phyloP scores from a whole-genome alignment of 2,113 vertebrate genomes.

The Lethenteron camtschaticum region DNA sequence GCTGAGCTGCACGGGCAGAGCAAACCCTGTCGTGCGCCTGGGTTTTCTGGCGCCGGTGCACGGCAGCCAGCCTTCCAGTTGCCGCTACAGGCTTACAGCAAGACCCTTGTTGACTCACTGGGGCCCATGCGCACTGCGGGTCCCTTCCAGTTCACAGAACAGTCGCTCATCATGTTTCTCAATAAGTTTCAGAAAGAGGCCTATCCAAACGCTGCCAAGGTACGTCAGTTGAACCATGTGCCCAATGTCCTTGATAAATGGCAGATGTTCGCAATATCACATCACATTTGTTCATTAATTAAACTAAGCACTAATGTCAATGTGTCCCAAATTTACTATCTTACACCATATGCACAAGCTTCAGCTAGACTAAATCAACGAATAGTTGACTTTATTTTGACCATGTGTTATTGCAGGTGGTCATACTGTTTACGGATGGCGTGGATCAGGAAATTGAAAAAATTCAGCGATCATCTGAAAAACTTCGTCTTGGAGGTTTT shows the following conservation, averaged over 20 bases:
- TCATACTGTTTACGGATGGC: neutral
- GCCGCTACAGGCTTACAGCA: neutral
- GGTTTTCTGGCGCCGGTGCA: slow-evolving; percentile 3
- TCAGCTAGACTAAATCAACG: too few species aligned
- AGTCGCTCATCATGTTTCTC: neutral
- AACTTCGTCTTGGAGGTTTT: slow-evolving; percentile 4
- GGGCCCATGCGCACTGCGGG: neutral
- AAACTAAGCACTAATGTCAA: too few species aligned
- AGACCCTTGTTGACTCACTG: neutral
- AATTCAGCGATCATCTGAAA: neutral
- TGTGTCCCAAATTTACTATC: too few species aligned
- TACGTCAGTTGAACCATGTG: neutral
- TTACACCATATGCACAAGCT: too few species aligned
- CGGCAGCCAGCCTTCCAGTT: neutral
- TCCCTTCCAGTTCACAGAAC: neutral
- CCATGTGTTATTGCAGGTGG: neutral
- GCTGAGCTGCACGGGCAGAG: slow-evolving; percentile 1
- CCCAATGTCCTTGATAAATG: too few species aligned
- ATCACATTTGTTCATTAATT: too few species aligned
- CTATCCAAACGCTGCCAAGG: neutral
- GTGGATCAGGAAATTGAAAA: neutral
- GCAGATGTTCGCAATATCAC: too few species aligned
- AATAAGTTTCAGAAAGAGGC: neutral
- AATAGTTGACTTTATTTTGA: too few species aligned
- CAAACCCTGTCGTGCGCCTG: neutral